Evolutionary conservation across 2,797 vertebrate species (phyloP), one percentile per base, ranked within the genome.

Genomic region (Morus bassanus): DNA sequence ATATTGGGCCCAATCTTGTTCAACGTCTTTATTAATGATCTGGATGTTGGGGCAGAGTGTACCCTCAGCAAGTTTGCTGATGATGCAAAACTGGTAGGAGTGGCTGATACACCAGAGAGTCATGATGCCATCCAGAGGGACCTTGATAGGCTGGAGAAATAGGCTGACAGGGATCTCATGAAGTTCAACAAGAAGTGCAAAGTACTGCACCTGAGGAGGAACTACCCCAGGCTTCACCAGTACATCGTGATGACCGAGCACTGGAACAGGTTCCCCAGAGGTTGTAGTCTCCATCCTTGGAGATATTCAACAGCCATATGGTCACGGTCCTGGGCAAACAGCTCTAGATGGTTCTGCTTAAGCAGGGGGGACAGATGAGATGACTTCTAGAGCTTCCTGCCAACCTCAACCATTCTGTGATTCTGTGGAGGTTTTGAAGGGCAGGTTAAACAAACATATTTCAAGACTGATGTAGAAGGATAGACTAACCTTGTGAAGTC

Each of bases 121-220:
- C 2, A 1, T 54, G 35, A 35, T 77, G 51, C 60, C 16, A 37
- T 56, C 59, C 65, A 48, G 39, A 72, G 18, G 31, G 53, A 39
- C 48, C 69, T n/a, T 13, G 53, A n/a, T 2, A 37, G 8, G 35
- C 53, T 67, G 35, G 11, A 78, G 46, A 78, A 72, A 54, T 30
- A 53, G 39, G 30, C 13, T 0, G 0, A 41, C 43, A 43, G 65
- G 19, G 85, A 23, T 19, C 11, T 65, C 0, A 0, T 41, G 51
- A 37, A 61, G 23, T 45, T 85, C 72, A 85, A 69, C 43, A 68
- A 18, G n/a, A 89, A 74, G 7, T 56, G 31, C 21, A 68, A 82
- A 63, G 18, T 64, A 33, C 46, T 64, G 57, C 70, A 68, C 10
- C 24, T 56, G 57, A 79, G 46, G 23, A 68, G 35, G 28, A 79